These are phyloP conservation scores for Diuraphis noxia DNA, from an alignment of 1,140 invertebrate species.

Conservation along the genomic window DNA sequence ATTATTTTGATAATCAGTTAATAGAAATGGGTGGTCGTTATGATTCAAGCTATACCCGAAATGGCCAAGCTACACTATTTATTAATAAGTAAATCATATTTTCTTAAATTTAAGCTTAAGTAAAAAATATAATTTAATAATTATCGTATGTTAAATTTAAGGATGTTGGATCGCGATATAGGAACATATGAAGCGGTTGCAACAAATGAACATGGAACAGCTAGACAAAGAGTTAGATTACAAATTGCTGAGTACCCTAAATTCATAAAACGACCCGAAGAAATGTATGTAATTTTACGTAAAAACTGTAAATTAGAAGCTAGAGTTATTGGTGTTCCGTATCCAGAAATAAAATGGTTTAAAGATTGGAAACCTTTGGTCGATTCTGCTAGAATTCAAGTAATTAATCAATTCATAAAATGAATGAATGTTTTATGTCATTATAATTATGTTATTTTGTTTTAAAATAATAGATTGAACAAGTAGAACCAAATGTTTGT, in stretches of 20 bases:
- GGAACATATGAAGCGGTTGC: conserved; percentile 92
- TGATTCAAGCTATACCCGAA: conserved; percentile 83
- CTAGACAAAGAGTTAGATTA: conserved; percentile 79
- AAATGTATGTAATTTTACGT: conserved; percentile 76
- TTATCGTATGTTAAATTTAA: conserved; percentile 58
- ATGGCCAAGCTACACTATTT: conserved; percentile 84
- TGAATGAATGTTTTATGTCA: not conserved
- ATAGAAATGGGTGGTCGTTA: conserved; percentile 81
- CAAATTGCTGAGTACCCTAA: conserved; percentile 89
- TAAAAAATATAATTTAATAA: not conserved
- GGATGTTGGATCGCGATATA: conserved; percentile 87
- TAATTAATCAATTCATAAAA: not conserved
- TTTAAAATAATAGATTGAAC: conserved; percentile 69
- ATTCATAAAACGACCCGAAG: conserved; percentile 84
- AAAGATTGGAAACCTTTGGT: conserved; percentile 93
- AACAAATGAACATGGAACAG: conserved; percentile 88
- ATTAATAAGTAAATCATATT: conserved; percentile 73
- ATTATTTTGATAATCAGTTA: conserved; percentile 80
- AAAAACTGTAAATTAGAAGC: conserved; percentile 79
- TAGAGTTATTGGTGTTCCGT: conserved; percentile 84
- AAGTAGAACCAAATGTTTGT: conserved; percentile 81
- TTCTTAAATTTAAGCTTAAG: not conserved
- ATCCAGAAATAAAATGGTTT: conserved; percentile 95
- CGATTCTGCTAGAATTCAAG: conserved; percentile 62
- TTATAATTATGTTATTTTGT: not conserved